Evolutionary conservation across 2,888 invertebrate genomes (phyloP), one percentile per base, ranked within the genome.

Genomic region (Glaucopsyche alexis): DNA sequence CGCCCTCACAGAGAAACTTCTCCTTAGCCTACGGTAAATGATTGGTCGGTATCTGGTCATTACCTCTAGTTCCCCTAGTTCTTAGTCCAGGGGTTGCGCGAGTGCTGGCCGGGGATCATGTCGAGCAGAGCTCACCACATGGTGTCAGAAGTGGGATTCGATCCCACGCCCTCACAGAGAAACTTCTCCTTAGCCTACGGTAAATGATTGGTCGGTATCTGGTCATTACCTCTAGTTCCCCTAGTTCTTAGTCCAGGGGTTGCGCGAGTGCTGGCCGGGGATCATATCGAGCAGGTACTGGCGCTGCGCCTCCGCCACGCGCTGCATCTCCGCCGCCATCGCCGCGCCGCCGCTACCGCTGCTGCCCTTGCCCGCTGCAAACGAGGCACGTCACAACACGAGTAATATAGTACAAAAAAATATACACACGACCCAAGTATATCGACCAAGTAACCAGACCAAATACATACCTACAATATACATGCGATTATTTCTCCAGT

Each of bases 201-300:
- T 3, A 29, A 3, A 29, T 29, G 29, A 29, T 29, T 29, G 29
- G 29, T 3, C 29, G 29, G 29, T 29, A 4, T 29, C 0, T 29
- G 29, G 29, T 11, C 9, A 16, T 16, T 11, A 29, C 60, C 19
- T 60, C 6, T 11, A 5, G 60, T 9, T 38, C 16, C 16, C 72
- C 73, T 85, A 92, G 84, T 92, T 91, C 85, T 91, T 91, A 79
- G 87, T 88, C 91, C 91, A 91, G 5, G 91, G 91, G 84, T 91
- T 91, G 74, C 91, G 81, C 2, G 82, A 77, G 79, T 92, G 91
- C 76, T 90, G 89, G 0, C 91, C 91, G 47, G 98, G 98, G 83
- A 99, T 98, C 98, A 99, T 98, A 89, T 99, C 99, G 77, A 99
- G 94, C 83, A 99, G 94, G 94, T 99, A 99, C 93, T 99, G 99